Percentiles rank a stretch among this genome's conserved stretches.
phyloP scores from a whole-genome alignment of 2,113 vertebrate species.

The Albula glossodonta region DNA sequence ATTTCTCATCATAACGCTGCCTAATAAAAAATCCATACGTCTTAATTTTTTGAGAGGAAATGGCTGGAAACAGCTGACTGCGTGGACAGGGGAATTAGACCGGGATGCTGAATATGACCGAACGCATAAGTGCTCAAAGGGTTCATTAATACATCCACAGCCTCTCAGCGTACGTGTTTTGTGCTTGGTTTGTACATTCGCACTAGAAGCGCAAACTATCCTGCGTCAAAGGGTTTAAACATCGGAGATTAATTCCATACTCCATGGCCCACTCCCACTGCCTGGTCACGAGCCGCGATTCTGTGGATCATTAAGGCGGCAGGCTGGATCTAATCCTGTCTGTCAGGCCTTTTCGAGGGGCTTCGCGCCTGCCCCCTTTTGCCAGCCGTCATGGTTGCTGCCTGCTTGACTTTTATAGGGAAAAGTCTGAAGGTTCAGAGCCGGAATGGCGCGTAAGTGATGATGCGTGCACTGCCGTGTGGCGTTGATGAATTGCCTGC shows the following conservation, averaged over 20 bases:
- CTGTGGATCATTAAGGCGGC: neutral
- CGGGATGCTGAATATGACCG: neutral
- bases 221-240: neutral
- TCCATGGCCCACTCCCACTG: neutral
- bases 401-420: neutral
- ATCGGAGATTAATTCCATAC: neutral
- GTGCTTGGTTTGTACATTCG: neutral
- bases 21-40: neutral
- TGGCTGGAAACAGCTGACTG: neutral
- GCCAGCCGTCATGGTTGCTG: neutral
- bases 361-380: neutral
- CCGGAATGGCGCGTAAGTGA: neutral
- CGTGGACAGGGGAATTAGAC: neutral
- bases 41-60: neutral
- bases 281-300: neutral
- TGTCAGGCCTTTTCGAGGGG: neutral
- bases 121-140: neutral
- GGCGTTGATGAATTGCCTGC: constrained; percentile 17
- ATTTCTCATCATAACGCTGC: neutral
- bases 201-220: neutral
- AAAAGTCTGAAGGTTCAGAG: neutral
- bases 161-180: neutral
- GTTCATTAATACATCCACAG: neutral
- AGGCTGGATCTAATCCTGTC: neutral
- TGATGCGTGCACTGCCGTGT: neutral